Conservation (phyloP, 2,113 vertebrate species). For the Boulengeromyrus knoepffleri region DNA sequence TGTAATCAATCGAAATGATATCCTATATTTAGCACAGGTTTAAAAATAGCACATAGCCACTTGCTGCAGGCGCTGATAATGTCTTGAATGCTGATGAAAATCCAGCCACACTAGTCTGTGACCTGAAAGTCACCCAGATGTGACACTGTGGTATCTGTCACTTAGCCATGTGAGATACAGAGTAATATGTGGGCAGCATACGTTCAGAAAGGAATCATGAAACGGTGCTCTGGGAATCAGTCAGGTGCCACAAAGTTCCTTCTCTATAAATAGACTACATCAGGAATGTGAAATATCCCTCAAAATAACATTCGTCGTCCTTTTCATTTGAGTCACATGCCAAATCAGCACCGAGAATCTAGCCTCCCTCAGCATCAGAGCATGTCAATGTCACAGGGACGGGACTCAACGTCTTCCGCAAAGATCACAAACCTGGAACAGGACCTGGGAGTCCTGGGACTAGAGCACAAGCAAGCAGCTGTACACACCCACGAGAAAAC, state of each 20-base stretch:
- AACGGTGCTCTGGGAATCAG: not conserved
- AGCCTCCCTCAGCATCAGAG: not conserved
- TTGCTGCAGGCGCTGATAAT: not conserved
- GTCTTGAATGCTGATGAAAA: not conserved
- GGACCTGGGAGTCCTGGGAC: not conserved
- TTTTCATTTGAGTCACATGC: not conserved
- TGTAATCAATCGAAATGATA: not conserved
- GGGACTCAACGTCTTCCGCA: not conserved
- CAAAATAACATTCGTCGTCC: not conserved
- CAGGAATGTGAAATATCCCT: not conserved
- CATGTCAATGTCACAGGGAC: not conserved
- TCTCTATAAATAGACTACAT: constrained; percentile 14
- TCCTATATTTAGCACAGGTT: constrained; percentile 6
- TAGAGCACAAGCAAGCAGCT: not conserved
- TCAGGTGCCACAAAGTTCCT: not conserved
- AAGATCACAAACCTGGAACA: not conserved
- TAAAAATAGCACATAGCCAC: constrained; percentile 28
- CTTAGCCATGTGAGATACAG: not conserved
- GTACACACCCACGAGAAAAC: not conserved
- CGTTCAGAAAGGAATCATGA: not conserved
- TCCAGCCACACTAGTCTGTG: not conserved
- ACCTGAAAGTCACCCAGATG: constrained; percentile 5
- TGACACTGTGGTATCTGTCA: not conserved
- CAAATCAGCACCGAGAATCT: not conserved
- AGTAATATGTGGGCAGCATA: not conserved